Percentiles rank a stretch among this genome's conserved stretches.
phyloP scores from a whole-genome alignment of 2,888 invertebrate genomes.

The Phengaris arion region DNA sequence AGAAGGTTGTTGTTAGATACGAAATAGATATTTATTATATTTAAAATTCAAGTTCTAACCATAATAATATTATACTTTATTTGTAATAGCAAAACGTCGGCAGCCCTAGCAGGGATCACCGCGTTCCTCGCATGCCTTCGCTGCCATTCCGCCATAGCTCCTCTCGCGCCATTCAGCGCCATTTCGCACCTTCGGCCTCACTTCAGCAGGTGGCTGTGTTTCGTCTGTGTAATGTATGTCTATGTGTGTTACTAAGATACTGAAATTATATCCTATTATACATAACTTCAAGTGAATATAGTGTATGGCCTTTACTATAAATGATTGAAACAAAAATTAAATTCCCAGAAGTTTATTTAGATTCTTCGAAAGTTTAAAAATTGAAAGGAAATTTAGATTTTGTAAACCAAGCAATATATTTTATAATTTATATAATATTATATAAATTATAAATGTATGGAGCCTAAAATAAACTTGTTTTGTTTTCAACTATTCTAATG shows the following conservation, averaged over 20 bases:
- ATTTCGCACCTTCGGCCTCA: slow-evolving; percentile 43
- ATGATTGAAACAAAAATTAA: too few relatives aligned
- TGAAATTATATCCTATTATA: background rate
- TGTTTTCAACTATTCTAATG: slow-evolving; percentile 36
- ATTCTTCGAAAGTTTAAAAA: too few relatives aligned
- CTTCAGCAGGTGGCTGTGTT: slow-evolving; percentile 33
- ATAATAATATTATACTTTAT: too few relatives aligned
- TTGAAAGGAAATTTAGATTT: too few relatives aligned
- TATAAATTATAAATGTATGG: background rate
- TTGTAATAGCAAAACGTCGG: slow-evolving; percentile 27
- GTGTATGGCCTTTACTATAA: too few relatives aligned
- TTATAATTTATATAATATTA: too few relatives aligned
- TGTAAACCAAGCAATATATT: too few relatives aligned
- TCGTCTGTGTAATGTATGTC: slow-evolving; percentile 1
- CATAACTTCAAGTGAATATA: too few relatives aligned
- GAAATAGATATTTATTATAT: too few relatives aligned
- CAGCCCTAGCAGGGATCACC: slow-evolving; percentile 50
- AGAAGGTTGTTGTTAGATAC: too few relatives aligned
- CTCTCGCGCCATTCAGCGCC: slow-evolving; percentile 44
- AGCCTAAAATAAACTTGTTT: slow-evolving; percentile 33
- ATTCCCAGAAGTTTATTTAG: too few relatives aligned
- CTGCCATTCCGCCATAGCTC: slow-evolving; percentile 52
- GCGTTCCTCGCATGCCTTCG: slow-evolving; percentile 58
- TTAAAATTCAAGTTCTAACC: too few relatives aligned
- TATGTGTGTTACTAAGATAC: background rate